phyloP scores from a whole-genome alignment of 1,140 invertebrate genomes.

The Brachionus calyciflorus region DNA sequence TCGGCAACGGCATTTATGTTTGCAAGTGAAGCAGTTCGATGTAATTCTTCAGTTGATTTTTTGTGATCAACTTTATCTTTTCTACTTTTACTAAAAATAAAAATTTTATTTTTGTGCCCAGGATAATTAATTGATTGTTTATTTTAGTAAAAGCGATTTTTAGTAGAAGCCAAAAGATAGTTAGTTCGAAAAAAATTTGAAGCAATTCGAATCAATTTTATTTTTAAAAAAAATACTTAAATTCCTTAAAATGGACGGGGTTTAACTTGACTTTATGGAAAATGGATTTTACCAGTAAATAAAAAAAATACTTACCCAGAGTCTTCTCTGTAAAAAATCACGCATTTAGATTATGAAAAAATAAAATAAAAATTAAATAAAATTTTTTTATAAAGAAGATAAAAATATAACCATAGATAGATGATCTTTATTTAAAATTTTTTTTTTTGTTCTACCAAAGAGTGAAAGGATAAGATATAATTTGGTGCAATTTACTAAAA shows the following conservation, averaged over 20 bases:
- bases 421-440: too few species aligned
- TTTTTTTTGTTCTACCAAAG: too few species aligned
- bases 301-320: conserved; percentile 21
- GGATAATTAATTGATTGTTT: too few species aligned
- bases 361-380: background rate
- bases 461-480: too few species aligned
- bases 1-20: background rate
- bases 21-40: background rate
- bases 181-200: too few species aligned
- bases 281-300: too few species aligned
- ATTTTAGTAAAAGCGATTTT: too few species aligned
- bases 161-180: too few species aligned
- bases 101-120: background rate
- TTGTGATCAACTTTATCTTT: conserved; percentile 1
- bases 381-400: too few species aligned
- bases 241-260: background rate
- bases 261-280: background rate
- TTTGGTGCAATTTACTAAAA: too few species aligned
- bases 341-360: background rate
- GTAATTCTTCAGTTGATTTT: conserved; percentile 12
- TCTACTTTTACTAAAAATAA: conserved; percentile 15
- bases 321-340: conserved; percentile 6
- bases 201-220: too few species aligned
- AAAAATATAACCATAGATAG: too few species aligned
- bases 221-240: background rate